Conservation (phyloP, 2,888 invertebrate species). For the Oegoconia quadripuncta region DNA sequence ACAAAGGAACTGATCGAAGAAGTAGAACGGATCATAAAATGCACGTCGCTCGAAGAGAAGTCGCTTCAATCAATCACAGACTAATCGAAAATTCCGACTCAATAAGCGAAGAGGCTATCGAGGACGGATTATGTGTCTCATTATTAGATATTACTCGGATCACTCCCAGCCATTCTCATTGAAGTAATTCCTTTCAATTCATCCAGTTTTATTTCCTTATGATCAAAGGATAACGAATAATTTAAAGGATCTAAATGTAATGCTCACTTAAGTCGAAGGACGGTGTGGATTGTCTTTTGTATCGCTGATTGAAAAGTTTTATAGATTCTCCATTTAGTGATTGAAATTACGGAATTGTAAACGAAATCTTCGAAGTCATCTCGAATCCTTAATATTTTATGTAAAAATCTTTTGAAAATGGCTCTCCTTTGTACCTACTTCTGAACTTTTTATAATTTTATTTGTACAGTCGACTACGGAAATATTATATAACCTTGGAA, state of each 20-base stretch:
- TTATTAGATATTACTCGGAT: slow-evolving; percentile 65
- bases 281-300: slow-evolving; percentile 38
- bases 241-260: slow-evolving; percentile 45
- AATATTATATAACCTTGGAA: no score
- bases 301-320: slow-evolving; percentile 48
- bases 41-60: slow-evolving; percentile 61
- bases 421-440: no score
- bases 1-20: slow-evolving; percentile 42
- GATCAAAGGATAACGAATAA: slow-evolving; percentile 44
- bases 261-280: slow-evolving; percentile 29
- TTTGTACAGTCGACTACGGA: no score
- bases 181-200: slow-evolving; percentile 46
- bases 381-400: slow-evolving; percentile 22
- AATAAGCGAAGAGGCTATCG: slow-evolving; percentile 63
- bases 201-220: slow-evolving; percentile 46
- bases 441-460: no score
- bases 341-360: slow-evolving; percentile 22
- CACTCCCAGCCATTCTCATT: slow-evolving; percentile 38
- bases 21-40: slow-evolving; percentile 72
- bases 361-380: background rate
- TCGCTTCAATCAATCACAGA: slow-evolving; percentile 74
- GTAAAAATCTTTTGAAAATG: slow-evolving; percentile 15
- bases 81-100: slow-evolving; percentile 76
- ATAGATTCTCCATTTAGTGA: slow-evolving; percentile 19
- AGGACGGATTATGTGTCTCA: slow-evolving; percentile 67